Evolutionary conservation across 2,113 vertebrate genomes (phyloP), one percentile per base, ranked within the genome.

Genomic region (Petaurus breviceps): DNA sequence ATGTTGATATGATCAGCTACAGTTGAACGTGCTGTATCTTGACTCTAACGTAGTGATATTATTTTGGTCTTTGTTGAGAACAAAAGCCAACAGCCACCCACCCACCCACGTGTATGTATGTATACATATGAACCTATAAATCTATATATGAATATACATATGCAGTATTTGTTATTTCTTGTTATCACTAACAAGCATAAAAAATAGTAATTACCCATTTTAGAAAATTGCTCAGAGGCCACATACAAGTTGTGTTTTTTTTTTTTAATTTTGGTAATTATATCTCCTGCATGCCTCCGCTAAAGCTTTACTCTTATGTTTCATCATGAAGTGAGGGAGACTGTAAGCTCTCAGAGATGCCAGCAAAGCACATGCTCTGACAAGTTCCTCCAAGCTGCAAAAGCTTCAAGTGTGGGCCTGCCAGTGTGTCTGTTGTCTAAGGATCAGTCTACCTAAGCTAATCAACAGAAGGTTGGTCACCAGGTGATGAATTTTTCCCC

Each of bases 201-300:
- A 7, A 84, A 22, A 84, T 84, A 43, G 11, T 43, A 84, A 43
- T n/a, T 77, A 77, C 43, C 16, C n/a, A 84, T 43, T 84, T 22
- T 23, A 43, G n/a, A 43, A 16, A 5, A 84, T 84, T 84, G 43
- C n/a, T 43, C 19, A 68, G 98, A 97, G 97, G 96, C 98, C 61
- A 68, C 37, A 68, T 37, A 68, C 4, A 68, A 68, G 57, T 61
- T 12, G 55, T 94, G 97, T 1, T 1, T 10, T 50, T 50, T 96
- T 93, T 6, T n/a, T 19, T 19, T 19, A 49, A 49, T 49, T 49
- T 49, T 4, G 47, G 1, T 77, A n/a, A 43, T 84, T 43, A 19
- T 43, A 43, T 43, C n/a, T 43, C 19, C 16, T n/a, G 14, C 37
- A n/a, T 77, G 68, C 37, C 68, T 84, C 68, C 19, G 19, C 19